These are phyloP conservation scores for Holothuria glaberrima DNA, from an alignment of 35 echinoderm and acorn worm species.

Conservation along the genomic window DNA sequence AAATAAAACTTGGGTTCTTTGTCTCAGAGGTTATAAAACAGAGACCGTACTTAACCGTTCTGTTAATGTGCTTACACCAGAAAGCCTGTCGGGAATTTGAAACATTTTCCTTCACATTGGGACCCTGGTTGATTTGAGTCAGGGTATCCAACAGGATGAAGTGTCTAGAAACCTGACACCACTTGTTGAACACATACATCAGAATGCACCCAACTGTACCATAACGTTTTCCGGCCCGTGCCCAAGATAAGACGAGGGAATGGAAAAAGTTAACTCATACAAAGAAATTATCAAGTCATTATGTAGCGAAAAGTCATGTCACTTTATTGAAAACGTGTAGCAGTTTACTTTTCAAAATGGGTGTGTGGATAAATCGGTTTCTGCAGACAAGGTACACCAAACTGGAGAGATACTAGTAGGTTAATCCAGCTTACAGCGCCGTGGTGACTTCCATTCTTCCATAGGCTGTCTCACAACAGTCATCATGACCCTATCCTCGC, in stretches of 20 bases:
- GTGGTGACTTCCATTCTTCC: not conserved
- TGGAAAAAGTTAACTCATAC: not conserved
- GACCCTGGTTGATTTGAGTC: not conserved
- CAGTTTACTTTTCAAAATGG: constrained; percentile 5
- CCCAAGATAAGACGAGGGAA: constrained; percentile 1
- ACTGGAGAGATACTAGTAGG: not conserved
- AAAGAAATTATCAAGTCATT: not conserved
- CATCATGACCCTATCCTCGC: not conserved
- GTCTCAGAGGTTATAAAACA: not conserved
- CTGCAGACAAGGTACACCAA: not conserved
- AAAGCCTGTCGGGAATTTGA: not conserved
- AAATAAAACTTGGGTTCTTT: constrained; percentile 38
- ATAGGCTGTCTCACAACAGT: not conserved
- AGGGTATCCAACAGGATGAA: constrained; percentile 14
- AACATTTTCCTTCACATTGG: not conserved
- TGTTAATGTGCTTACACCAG: not conserved
- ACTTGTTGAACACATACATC: not conserved
- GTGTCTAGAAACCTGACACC: not conserved
- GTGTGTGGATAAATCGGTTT: constrained; percentile 13
- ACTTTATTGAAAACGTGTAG: not conserved
- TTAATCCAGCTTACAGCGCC: not conserved
- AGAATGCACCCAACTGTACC: not conserved
- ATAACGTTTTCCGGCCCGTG: not conserved
- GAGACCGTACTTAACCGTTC: not conserved
- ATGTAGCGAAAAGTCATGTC: constrained; percentile 1